These are phyloP conservation scores for Electrophaes corylata DNA, from an alignment of 2,888 invertebrate species.

Conservation along the genomic window DNA sequence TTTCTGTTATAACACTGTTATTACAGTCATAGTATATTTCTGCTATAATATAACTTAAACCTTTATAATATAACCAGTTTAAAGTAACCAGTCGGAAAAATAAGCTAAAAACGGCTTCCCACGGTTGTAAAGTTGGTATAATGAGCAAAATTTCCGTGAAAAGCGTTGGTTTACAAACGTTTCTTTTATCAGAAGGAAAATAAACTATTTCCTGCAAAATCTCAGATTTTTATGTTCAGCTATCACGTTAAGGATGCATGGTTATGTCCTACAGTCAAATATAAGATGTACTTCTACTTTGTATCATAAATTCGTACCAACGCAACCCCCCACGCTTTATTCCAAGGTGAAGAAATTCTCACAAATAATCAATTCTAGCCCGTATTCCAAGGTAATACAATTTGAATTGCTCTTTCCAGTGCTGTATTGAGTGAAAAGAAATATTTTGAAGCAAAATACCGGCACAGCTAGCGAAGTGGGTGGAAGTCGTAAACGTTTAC, in stretches of 20 bases:
- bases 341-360: background rate
- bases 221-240: conserved; percentile 22
- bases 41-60: no score
- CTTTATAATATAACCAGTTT: no score
- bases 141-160: conserved; percentile 1
- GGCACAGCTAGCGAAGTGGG: conserved; percentile 48
- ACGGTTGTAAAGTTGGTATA: no score
- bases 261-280: conserved; percentile 26
- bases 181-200: conserved; percentile 13
- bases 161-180: conserved; percentile 10
- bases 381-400: conserved; percentile 27
- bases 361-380: conserved; percentile 31
- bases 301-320: conserved; percentile 33
- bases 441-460: conserved; percentile 43
- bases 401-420: conserved; percentile 23
- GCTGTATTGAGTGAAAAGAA: conserved; percentile 32
- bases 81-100: no score
- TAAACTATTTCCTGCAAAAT: conserved; percentile 10
- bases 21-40: no score
- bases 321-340: conserved; percentile 22
- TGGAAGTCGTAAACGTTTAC: conserved; percentile 52
- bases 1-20: no score
- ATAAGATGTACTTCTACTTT: conserved; percentile 14
- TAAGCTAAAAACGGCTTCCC: no score
- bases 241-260: conserved; percentile 26